phyloP scores from a whole-genome alignment of 1,140 invertebrate species.

The Ceratosolen fusciceps region DNA sequence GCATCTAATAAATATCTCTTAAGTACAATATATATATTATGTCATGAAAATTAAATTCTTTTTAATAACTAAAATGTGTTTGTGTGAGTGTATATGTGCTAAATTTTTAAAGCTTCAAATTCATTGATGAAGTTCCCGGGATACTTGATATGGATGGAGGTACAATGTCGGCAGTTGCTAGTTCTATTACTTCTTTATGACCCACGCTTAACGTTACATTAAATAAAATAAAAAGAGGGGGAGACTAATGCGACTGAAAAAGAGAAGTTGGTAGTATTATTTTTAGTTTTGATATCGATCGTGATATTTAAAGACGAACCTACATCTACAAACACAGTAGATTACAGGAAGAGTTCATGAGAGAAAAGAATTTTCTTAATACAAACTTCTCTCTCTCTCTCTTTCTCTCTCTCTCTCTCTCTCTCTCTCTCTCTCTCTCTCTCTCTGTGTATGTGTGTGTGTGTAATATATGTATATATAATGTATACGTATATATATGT shows the following conservation, averaged over 20 bases:
- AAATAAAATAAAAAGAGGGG: neutral
- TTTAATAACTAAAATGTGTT: no score
- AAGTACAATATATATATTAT: no score
- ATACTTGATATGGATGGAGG: no score
- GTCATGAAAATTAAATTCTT: no score
- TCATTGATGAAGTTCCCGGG: neutral
- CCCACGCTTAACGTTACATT: neutral
- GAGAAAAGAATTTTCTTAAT: conserved; percentile 16
- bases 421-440: no score
- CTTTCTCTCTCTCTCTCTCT: no score
- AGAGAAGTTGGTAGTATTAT: neutral
- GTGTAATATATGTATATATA: no score
- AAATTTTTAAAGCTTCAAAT: neutral
- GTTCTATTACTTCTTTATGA: neutral
- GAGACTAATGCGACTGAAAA: neutral
- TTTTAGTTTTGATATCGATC: conserved; percentile 36
- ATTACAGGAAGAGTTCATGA: neutral
- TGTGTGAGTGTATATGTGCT: neutral
- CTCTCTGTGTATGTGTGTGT: no score
- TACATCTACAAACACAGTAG: neutral
- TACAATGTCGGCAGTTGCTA: neutral
- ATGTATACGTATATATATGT: no score
- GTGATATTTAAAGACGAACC: conserved; percentile 31
- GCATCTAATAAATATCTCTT: no score
- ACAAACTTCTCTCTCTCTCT: no score